Base-by-base conservation (phyloP, 2,113 vertebrate species). In the Ivindomyrus marchei region DNA sequence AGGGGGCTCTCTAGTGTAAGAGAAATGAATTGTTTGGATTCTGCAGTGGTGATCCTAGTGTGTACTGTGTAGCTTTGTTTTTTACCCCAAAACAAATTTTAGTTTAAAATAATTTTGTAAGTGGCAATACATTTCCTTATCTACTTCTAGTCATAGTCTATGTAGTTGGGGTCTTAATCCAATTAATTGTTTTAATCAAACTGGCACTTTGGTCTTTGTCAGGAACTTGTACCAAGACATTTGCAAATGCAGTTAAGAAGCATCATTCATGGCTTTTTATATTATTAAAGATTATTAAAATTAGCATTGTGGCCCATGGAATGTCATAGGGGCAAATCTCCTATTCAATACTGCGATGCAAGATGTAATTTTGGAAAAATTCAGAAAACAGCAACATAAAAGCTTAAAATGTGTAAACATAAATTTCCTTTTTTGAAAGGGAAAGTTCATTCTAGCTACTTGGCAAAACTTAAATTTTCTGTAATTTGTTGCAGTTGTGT, bases 1-100 rank as follows among this genome's bases (percentile, higher is more conserved):
- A 89, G 88, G 58, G 42, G 88, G 88, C 88, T 74, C 88, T 62
- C 36, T 62, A 74, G 88, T 74, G 42, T 49, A 89, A 89, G 39
- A 74, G 9, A 89, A 74, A 77, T 46, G 46, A 85, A 42, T 80
- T 42, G 74, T 36, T 80, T 80, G 36, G 15, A 19, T 42, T 42
- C 74, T 80, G 74, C 74, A 39, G 31, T 42, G 74, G 15, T 77
- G 13, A 5, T 80, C 74, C 36, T 77, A 42, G 11, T 80, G 36
- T 19, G 36, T 6, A 42, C 36, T 80, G 74, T 39, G 36, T 17
- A 39, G 4, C 31, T 36, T 5, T 74, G n/a, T 42, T 80, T 39
- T 17, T 80, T 77, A 17, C 2, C 5, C 15, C 10, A 42, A 77
- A 77, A 77, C 27, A 74, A 7, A 39, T 42, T 80, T 39, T 39